These are phyloP conservation scores for Gobius niger DNA, from an alignment of 2,113 vertebrate species.

Conservation along the genomic window DNA sequence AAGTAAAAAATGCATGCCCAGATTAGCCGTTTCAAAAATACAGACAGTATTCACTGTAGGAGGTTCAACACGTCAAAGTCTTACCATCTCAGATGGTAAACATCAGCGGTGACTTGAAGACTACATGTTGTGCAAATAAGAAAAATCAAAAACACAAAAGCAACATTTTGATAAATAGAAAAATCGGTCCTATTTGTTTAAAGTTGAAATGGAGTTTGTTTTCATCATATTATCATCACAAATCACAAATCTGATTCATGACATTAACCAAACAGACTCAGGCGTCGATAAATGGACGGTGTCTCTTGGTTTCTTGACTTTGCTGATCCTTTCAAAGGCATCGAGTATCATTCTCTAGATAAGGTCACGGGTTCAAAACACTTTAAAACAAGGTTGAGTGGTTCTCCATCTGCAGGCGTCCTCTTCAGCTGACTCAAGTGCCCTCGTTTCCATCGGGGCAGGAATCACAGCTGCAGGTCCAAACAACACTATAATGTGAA, in stretches of 20 bases:
- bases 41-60: conserved; percentile 41
- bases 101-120: conserved; percentile 39
- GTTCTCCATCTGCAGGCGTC: conserved; percentile 18
- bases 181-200: conserved; percentile 13
- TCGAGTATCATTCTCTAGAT: conserved; percentile 49
- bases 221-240: conserved; percentile 1
- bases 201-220: conserved; percentile 13
- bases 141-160: conserved; percentile 19
- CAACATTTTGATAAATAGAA: conserved; percentile 16
- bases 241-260: background rate
- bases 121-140: conserved; percentile 49
- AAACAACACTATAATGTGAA: background rate
- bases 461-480: conserved; percentile 3
- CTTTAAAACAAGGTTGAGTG: conserved; percentile 2
- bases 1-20: conserved; percentile 26
- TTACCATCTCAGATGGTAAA: conserved; percentile 51
- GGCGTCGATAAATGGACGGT: conserved; percentile 12
- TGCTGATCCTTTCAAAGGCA: conserved; percentile 16
- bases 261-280: background rate
- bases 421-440: conserved; percentile 16
- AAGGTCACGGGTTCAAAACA: conserved; percentile 9
- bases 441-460: background rate
- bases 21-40: conserved; percentile 12
- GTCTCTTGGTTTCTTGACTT: conserved; percentile 13
- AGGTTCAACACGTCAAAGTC: conserved; percentile 35